Base-by-base conservation (phyloP, 2,113 vertebrate genomes). In the Dromiciops gliroides region DNA sequence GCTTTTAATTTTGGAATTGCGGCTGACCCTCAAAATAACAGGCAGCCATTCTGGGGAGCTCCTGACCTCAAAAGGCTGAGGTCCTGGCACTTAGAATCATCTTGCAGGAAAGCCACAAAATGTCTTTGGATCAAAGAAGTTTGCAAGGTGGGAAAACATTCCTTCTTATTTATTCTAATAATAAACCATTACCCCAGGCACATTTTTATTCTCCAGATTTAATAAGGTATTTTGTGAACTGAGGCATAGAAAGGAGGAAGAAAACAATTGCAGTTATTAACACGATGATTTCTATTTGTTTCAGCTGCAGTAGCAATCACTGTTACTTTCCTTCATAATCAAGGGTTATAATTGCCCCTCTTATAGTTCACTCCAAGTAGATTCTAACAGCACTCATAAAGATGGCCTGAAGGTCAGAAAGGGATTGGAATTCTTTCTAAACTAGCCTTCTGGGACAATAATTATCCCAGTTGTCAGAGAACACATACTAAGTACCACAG, bases 211-310 rank as follows among this genome's bases (percentile, higher is more conserved):
- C 94, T 97, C 90, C 90, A 92, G 95, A 96, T 96, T 97, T 97
- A 97, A 97, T 97, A 96, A 96, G 96, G 95, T 94, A 97, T 97
- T 97, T 98, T 97, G 95, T 97, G 98, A 97, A 97, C 95, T 16
- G 1, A 98, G 95, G 93, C 94, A 96, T 91, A 94, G 92, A 75
- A 97, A 8, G 67, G 95, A 48, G 95, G 95, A 92, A 96, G 92
- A 89, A 95, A 96, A 97, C 93, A 92, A 92, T 52, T n/a, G 93
- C 2, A 26, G 75, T 96, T 97, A 96, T 94, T 96, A 94, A 6
- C 37, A 93, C 89, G 94, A 91, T 95, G 94, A 93, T 96, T 97
- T 97, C 96, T 94, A 90, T 96, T 96, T 97, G 97, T 95, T 95
- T 96, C 91, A 6, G 75, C 26, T 23, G 90, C 53, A 83, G 56